Conservation (phyloP, 1,140 invertebrate genomes). For the Parapsyche elsis region DNA sequence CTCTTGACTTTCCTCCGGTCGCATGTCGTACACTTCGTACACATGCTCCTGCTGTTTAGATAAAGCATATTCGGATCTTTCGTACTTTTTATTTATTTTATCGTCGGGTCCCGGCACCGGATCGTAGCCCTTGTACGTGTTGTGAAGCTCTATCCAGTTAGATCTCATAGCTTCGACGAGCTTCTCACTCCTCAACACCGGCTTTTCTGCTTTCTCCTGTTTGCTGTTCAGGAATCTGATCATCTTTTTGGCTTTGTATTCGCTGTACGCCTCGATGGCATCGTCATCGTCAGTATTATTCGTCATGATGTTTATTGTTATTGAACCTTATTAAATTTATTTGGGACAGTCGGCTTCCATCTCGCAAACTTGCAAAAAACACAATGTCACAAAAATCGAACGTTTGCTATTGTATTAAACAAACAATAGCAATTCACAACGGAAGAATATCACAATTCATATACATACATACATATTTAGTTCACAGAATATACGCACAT, state of each 20-base stretch:
- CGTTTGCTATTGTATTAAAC: too few species aligned
- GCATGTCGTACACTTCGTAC: slow-evolving; percentile 53
- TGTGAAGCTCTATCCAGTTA: slow-evolving; percentile 54
- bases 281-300: slow-evolving; percentile 55
- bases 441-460: too few species aligned
- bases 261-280: slow-evolving; percentile 54
- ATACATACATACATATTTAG: too few species aligned
- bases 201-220: slow-evolving; percentile 51
- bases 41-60: slow-evolving; percentile 51
- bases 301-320: slow-evolving; percentile 46
- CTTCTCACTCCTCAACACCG: slow-evolving; percentile 51
- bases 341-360: slow-evolving; percentile 9
- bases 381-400: neutral
- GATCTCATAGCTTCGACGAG: slow-evolving; percentile 52
- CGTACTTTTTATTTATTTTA: slow-evolving; percentile 38
- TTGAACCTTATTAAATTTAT: neutral
- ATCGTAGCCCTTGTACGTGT: slow-evolving; percentile 53
- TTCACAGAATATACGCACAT: too few species aligned
- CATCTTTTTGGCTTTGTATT: slow-evolving; percentile 56
- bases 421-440: too few species aligned
- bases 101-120: slow-evolving; percentile 27
- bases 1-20: slow-evolving; percentile 38
- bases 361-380: neutral
- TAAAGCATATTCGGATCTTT: slow-evolving; percentile 37
- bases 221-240: slow-evolving; percentile 51